A percentile compares a stretch with the other conserved stretches of the same genome.
Conservation (phyloP, 2,113 vertebrate species). For the Datnioides undecimradiatus region DNA sequence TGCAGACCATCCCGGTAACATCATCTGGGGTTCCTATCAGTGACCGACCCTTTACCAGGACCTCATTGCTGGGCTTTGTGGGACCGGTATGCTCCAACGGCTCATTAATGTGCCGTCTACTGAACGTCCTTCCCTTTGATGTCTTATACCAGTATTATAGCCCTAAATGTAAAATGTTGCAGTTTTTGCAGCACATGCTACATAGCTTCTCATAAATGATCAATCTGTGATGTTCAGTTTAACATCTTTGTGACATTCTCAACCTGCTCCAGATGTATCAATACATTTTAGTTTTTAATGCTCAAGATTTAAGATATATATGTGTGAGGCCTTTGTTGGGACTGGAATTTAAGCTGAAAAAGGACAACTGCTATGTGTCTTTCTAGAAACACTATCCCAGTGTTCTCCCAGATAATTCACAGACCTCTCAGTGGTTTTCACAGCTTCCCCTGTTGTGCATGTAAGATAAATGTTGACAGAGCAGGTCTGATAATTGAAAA, state of each 20-base stretch:
- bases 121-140: not conserved
- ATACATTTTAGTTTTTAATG: not conserved
- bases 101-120: not conserved
- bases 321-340: not conserved
- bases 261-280: not conserved
- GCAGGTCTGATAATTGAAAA: not conserved
- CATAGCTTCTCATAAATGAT: not conserved
- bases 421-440: not conserved
- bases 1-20: constrained; percentile 89
- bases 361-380: not conserved
- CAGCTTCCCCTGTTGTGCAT: not conserved
- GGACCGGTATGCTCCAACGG: constrained; percentile 90
- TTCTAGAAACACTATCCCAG: not conserved
- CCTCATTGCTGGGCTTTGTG: constrained; percentile 93
- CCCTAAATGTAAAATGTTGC: not conserved
- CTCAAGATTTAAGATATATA: not conserved
- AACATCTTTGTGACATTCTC: not conserved
- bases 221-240: not conserved
- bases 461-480: not conserved
- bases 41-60: constrained; percentile 90
- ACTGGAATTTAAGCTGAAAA: not conserved
- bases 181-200: not conserved
- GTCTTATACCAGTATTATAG: not conserved
- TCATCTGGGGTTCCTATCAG: constrained; percentile 86
- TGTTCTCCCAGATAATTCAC: not conserved